These are phyloP conservation scores for Lasioglossum figueresi DNA, from an alignment of 2,888 invertebrate genomes.

Conservation along the genomic window DNA sequence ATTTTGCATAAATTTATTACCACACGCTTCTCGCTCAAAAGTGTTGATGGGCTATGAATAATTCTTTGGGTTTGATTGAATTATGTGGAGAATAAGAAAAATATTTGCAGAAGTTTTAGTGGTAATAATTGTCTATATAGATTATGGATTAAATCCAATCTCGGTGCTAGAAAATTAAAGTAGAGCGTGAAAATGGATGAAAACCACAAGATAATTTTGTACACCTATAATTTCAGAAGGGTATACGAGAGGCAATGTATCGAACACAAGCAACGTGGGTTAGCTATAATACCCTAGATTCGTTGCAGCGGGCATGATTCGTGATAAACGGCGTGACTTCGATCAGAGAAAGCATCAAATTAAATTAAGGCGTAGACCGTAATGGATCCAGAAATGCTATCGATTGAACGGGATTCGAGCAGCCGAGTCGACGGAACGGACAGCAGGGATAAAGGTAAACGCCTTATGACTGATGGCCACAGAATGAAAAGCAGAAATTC, in stretches of 20 bases:
- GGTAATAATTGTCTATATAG: neutral
- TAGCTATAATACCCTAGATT: conserved; percentile 10
- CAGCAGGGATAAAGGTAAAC: conserved; percentile 51
- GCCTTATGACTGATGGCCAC: conserved; percentile 63
- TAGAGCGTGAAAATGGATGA: neutral
- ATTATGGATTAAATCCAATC: neutral
- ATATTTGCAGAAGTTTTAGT: neutral
- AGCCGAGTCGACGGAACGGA: conserved; percentile 20
- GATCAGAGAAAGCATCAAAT: conserved; percentile 49
- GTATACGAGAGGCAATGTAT: neutral
- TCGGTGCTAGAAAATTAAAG: neutral
- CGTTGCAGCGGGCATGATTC: neutral
- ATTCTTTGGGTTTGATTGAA: neutral
- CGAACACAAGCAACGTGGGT: neutral
- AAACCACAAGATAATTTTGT: neutral
- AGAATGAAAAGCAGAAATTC: conserved; percentile 62
- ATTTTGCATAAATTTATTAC: too few relatives aligned
- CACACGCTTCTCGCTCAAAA: too few relatives aligned
- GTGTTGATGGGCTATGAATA: neutral
- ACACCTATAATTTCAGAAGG: neutral
- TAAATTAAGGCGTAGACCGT: conserved; percentile 60
- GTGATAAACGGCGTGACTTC: conserved; percentile 58
- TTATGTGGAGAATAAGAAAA: neutral
- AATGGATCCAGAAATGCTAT: conserved; percentile 59
- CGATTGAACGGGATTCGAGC: conserved; percentile 49